These are phyloP conservation scores for Apis laboriosa DNA, from an alignment of 1,140 invertebrate genomes.

Conservation along the genomic window DNA sequence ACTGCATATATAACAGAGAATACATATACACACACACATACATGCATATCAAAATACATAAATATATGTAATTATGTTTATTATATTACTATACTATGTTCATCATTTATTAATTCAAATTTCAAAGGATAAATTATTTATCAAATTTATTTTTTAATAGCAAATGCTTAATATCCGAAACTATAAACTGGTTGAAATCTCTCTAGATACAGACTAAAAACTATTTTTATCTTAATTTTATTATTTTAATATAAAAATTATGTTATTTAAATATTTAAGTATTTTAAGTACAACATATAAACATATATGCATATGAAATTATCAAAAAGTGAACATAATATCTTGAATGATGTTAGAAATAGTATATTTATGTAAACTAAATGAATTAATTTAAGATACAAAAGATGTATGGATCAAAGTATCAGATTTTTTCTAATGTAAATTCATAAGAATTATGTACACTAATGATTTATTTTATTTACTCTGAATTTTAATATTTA, in stretches of 20 bases:
- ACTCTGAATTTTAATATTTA: neutral
- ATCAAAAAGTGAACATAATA: neutral
- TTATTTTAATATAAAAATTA: neutral
- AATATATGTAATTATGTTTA: constrained; percentile 40
- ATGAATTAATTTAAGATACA: neutral
- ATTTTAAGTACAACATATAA: neutral
- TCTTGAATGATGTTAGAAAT: constrained; percentile 19
- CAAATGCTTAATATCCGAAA: constrained; percentile 8
- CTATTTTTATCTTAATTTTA: neutral
- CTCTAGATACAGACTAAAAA: neutral
- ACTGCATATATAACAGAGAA: constrained; percentile 11
- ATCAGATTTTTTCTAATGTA: neutral
- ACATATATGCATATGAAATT: constrained; percentile 19
- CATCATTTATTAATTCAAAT: neutral
- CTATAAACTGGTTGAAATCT: constrained; percentile 25
- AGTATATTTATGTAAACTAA: constrained; percentile 10
- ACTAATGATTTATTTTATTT: neutral
- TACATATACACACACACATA: neutral
- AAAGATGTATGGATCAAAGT: neutral
- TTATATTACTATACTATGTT: constrained; percentile 20
- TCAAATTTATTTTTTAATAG: neutral
- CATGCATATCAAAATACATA: constrained; percentile 44
- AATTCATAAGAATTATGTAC: neutral
- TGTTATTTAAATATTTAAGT: constrained; percentile 1
- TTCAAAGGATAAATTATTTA: constrained; percentile 4